Evolutionary conservation across 2,113 vertebrate genomes (phyloP).

Genomic region (Hippocampus guttulatus): DNA sequence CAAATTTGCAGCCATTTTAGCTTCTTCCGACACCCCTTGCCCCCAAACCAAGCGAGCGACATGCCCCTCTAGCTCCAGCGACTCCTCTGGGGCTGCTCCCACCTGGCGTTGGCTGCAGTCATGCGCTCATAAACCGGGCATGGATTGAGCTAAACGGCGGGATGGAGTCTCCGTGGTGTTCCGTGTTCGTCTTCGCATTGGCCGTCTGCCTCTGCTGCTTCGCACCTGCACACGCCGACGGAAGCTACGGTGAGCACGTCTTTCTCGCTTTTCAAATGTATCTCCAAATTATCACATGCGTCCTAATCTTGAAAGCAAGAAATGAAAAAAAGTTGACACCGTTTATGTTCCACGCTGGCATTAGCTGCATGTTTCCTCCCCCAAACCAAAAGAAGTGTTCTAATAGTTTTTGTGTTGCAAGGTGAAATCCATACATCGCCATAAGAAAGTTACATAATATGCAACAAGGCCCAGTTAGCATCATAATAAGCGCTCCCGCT

Average conservation of each 20-base stretch:
- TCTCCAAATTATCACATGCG: not conserved
- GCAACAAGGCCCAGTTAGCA: not conserved
- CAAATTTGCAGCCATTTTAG: slow-evolving; percentile 1
- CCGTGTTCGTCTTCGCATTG: slow-evolving; percentile 62
- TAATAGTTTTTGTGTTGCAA: not conserved
- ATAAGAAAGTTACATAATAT: not conserved
- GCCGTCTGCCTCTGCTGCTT: slow-evolving; percentile 57
- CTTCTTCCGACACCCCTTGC: not conserved
- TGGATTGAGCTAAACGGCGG: slow-evolving; percentile 29
- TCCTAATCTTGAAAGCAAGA: too few species aligned
- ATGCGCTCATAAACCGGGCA: not conserved
- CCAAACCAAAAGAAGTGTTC: not conserved
- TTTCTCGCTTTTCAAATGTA: too few species aligned
- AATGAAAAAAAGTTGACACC: not conserved
- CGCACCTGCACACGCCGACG: slow-evolving; percentile 49
- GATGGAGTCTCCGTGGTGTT: slow-evolving; percentile 62
- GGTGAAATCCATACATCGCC: not conserved
- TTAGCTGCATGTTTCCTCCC: not conserved
- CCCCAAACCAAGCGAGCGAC: not conserved
- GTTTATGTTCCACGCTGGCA: not conserved
- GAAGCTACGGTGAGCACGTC: slow-evolving; percentile 71
- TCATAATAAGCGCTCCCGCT: not conserved
- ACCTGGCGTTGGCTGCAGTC: slow-evolving; percentile 3
- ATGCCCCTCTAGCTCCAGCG: slow-evolving; percentile 26
- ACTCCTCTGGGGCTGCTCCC: slow-evolving; percentile 12